phyloP scores from a whole-genome alignment of 2,113 vertebrate genomes.

The Bubalus kerabau region DNA sequence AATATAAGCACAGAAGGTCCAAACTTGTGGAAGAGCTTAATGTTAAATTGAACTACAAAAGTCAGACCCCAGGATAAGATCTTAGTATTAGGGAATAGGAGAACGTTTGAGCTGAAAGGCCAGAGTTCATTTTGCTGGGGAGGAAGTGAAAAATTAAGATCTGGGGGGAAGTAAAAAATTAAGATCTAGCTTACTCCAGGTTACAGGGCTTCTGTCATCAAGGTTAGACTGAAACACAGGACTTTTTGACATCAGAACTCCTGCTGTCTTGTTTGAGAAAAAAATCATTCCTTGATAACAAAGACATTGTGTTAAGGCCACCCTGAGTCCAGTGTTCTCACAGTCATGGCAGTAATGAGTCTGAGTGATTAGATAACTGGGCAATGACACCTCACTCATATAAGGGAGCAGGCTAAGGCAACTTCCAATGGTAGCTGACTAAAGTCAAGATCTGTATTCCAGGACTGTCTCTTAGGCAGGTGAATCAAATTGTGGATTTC shows the following conservation, averaged over 20 bases:
- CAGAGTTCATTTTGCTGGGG: not conserved
- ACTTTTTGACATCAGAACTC: not conserved
- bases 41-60: not conserved
- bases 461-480: not conserved
- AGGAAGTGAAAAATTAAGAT: not conserved
- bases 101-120: not conserved
- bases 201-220: not conserved
- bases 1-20: not conserved
- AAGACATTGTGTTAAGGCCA: not conserved
- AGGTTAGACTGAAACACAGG: not conserved
- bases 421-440: not conserved
- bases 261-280: not conserved
- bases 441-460: not conserved
- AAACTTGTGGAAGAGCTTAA: not conserved
- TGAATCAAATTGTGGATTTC: not conserved
- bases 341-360: not conserved
- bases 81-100: not conserved
- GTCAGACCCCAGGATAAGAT: not conserved
- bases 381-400: not conserved
- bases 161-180: not conserved
- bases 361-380: not conserved
- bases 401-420: not conserved
- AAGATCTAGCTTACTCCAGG: not conserved
- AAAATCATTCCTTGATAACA: not conserved
- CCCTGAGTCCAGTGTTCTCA: not conserved